Base-by-base conservation (phyloP, 2,113 vertebrate genomes). In the Capra hircus region DNA sequence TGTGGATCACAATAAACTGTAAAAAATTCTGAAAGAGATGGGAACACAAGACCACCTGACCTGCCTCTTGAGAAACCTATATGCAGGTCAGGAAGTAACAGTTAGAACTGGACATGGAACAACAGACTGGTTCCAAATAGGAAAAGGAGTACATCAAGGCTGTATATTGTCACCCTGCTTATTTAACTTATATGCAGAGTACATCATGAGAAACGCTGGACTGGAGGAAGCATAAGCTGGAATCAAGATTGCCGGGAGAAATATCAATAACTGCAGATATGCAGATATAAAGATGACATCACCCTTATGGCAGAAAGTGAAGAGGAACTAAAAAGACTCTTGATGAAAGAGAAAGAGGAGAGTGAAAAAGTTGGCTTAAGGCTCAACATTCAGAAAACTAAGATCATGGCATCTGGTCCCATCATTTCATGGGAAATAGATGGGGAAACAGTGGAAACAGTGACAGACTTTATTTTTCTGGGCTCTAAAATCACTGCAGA, bases 111-210 rank as follows among this genome's bases (percentile, higher is more conserved):
- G 30, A 64, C 59, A 60, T 30, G 28, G 59, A 30, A 60, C 62
- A 33, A 64, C 60, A 64, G 30, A n/a, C 62, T 64, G 62, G 15
- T 33, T 64, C 14, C 30, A 64, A 33, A 33, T 33, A 33, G 15
- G 30, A 64, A 64, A 64, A n/a, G 3, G 30, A 64, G 30, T 64
- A 64, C 0, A 0, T n/a, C 30, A 64, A 17, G 30, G 62, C 15
- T 64, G 62, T 33, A 64, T 64, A 64, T 33, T 64, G 15, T n/a
- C 30, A 4, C 27, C 27, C 7, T 64, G 15, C 30, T 64, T 64
- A 64, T 64, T 64, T 64, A 64, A 64, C 7, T 64, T n/a, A 0
- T n/a, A 17, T n/a, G 30, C 62, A 64, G 62, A 64, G 30, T n/a
- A 17, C 1, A 64, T 64, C 15, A 64, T 17, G 30, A 64, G 30